Evolutionary conservation across 2,797 vertebrate species (phyloP).

Genomic region (Muscicapa striata): DNA sequence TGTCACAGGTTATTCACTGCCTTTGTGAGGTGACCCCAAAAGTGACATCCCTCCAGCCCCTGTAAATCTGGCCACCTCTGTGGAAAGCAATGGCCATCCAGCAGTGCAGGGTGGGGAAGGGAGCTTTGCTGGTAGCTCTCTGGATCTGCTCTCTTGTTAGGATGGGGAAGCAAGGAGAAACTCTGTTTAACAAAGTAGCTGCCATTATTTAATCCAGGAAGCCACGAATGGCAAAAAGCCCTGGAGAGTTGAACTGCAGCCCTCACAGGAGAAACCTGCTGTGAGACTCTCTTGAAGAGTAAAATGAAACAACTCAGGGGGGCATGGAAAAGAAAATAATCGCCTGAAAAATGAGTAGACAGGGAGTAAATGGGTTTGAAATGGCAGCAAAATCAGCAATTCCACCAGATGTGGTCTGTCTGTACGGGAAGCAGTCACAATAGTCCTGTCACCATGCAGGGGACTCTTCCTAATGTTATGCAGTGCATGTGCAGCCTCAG

Average conservation of each 20-base stretch:
- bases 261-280: not conserved
- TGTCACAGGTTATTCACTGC: not conserved
- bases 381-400: rapidly evolving
- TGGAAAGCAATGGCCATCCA: not conserved
- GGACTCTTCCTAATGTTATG: not conserved
- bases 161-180: not conserved
- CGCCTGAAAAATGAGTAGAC: not conserved
- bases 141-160: rapidly evolving
- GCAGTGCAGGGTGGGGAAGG: rapidly evolving
- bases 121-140: not conserved
- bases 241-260: not conserved
- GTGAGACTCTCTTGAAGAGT: not conserved
- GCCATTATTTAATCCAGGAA: not conserved
- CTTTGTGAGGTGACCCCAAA: not conserved
- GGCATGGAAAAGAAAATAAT: not conserved
- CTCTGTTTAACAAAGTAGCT: not conserved
- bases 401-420: not conserved
- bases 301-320: not conserved
- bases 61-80: not conserved
- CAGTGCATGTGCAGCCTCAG: not conserved
- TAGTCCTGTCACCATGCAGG: not conserved
- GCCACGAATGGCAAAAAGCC: not conserved
- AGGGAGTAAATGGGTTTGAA: not conserved
- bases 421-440: not conserved
- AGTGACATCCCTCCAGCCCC: not conserved